Base-by-base conservation (phyloP, 1,140 invertebrate genomes). In the Cotesia typhae region DNA sequence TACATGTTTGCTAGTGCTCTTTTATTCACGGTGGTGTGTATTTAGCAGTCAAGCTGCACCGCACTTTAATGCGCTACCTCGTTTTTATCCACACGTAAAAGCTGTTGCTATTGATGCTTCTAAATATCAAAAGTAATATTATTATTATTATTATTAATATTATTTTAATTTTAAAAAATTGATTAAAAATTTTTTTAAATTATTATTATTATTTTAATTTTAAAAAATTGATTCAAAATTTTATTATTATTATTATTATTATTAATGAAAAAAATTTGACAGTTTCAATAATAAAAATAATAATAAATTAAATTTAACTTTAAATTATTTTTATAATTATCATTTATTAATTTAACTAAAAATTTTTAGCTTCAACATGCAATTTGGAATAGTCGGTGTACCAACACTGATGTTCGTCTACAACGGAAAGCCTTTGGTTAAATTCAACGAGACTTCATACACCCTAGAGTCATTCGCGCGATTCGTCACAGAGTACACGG, bases 361-460 rank as follows among this genome's bases (percentile, higher is more conserved):
- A 28, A 28, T 28, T 28, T 28, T 28, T 76, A 91, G 93, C 60
- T 93, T 96, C 41, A 97, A 97, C 86, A 94, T 95, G 0, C 93
- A 96, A 80, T 97, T 96, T 88, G 96, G 96, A 17, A 94, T 98
- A 74, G 92, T 97, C n/a, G 95, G 95, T 17, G 93, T 98, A 35
- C 96, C 96, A 52, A 97, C 96, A 47, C 83, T 98, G 9, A 91
- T 98, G 85, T 88, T 99, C 67, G 96, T 98, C 79, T 96, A 98
- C 81, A 97, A 97, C 87, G 95, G 95, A 0, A 91, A 94, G 81
- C 91, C 95, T 35, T 90, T 95, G 37, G 92, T 92, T 0, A 94
- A 95, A 86, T 97, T 94, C 75, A 97, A 98, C 87, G 92, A 92
- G 17, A 93, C 94, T 9, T 90, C 93, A 64, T 94, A 95, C 76